Evolutionary conservation across 2,113 vertebrate species (phyloP).

Genomic region (Neoarius graeffei): DNA sequence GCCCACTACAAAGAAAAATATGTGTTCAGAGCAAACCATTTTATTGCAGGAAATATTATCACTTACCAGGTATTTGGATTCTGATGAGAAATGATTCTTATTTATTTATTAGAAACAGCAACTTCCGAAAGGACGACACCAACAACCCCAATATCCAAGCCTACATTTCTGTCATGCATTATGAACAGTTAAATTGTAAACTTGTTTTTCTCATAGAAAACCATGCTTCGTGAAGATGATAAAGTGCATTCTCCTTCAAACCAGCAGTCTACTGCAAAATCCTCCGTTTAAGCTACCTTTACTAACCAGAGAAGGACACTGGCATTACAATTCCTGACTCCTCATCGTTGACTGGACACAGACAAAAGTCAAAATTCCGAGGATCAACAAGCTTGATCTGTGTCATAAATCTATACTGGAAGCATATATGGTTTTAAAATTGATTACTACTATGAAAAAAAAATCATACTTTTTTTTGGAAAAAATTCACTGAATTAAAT

Average conservation of each 20-base stretch:
- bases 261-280: not conserved
- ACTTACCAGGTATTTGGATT: not conserved
- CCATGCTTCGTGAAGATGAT: conserved; percentile 32
- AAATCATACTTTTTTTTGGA: not conserved
- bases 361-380: conserved; percentile 38
- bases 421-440: not conserved
- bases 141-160: conserved; percentile 56
- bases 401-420: conserved; percentile 50
- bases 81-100: not conserved
- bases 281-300: conserved; percentile 55
- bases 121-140: conserved; percentile 54
- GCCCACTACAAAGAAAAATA: conserved; percentile 14
- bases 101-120: conserved; percentile 12
- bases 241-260: conserved; percentile 31
- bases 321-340: conserved; percentile 60
- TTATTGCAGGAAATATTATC: conserved; percentile 35
- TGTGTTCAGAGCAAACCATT: conserved; percentile 22
- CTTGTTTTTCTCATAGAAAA: conserved; percentile 7
- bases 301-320: conserved; percentile 29
- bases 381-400: conserved; percentile 64
- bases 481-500: not conserved
- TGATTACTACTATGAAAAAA: not conserved
- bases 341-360: conserved; percentile 56
- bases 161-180: conserved; percentile 65
- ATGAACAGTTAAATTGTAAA: conserved; percentile 48